Evolutionary conservation across 2,888 invertebrate genomes (phyloP), one percentile per base, ranked within the genome.

Genomic region (Hirtodrosophila duncani): DNA sequence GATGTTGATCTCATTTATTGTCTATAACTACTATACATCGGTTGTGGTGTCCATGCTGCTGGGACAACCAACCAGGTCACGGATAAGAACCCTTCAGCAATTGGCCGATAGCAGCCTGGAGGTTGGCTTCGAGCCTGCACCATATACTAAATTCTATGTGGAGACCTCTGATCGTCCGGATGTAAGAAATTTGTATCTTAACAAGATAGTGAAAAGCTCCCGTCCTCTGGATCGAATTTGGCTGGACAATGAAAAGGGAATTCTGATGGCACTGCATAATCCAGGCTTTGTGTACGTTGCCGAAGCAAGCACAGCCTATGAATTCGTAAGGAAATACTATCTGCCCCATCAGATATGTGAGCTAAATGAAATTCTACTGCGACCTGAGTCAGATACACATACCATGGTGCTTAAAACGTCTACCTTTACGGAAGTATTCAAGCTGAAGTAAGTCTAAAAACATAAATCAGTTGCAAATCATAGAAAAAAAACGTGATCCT

Each of bases 11-110:
- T 82, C 87, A 2, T 88, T 88, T 71, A 85, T 89, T 37, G 80
- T 91, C 42, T 91, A 91, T 71, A 90, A 90, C 7, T 89, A 91
- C 8, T 91, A 91, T 69, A 90, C 91, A 0, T 91, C 91, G 0
- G 88, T 89, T 71, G 90, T 91, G 56, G 91, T 91, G 0, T 90
- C 90, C 1, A 85, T 90, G 3, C 81, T 91, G 10, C 88, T 91
- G 65, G 89, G 90, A 0, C 88, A 89, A 0, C 88, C 90, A 0
- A 85, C 88, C 4, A 89, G 88, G 41, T 85, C 86, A 1, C 74
- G 60, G 29, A 89, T 91, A 7, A 87, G 86, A 26, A 89, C 88
- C 0, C 44, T 90, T 1, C 78, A 85, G 1, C 89, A 90, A 58
- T 81, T 91, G 44, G 82, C 89, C 1, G 85, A 88, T 29, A 90